Conservation (phyloP, 37 sponge, comb jelly and placozoan genomes). For the Corticium candelabrum region DNA sequence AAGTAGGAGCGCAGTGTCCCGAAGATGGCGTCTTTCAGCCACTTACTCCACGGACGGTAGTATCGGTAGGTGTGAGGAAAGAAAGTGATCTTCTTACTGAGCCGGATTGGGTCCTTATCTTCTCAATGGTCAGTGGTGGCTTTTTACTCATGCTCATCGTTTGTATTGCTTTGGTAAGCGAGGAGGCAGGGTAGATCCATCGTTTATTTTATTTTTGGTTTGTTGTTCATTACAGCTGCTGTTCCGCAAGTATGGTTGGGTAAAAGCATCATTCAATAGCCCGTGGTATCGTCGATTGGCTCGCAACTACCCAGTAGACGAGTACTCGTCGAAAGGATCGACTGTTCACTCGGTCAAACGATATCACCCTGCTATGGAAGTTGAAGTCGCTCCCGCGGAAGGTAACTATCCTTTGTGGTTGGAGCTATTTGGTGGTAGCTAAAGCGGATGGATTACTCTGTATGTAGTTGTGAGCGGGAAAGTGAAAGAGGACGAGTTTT, state of each 20-base stretch:
- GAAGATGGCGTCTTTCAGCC: not conserved
- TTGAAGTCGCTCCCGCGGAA: not conserved
- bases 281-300: slow-evolving; percentile 19
- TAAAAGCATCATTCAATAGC: slow-evolving; percentile 1
- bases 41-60: not conserved
- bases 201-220: not conserved
- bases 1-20: not conserved
- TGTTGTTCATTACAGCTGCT: not conserved
- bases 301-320: slow-evolving; percentile 18
- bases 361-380: slow-evolving; percentile 3
- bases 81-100: not conserved
- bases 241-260: slow-evolving; percentile 33
- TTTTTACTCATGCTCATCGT: not conserved
- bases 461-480: not conserved
- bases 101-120: slow-evolving; percentile 17
- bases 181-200: not conserved
- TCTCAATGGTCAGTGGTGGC: slow-evolving; percentile 11
- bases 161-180: slow-evolving; percentile 5
- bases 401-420: not conserved
- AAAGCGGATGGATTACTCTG: not conserved
- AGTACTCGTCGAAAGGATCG: slow-evolving; percentile 32
- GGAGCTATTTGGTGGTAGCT: too few relatives aligned
- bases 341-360: not conserved
- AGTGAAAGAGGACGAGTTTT: slow-evolving; percentile 29
- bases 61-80: not conserved